These are phyloP conservation scores for Campylomormyrus numenius DNA, from an alignment of 2,113 vertebrate species.

Conservation along the genomic window DNA sequence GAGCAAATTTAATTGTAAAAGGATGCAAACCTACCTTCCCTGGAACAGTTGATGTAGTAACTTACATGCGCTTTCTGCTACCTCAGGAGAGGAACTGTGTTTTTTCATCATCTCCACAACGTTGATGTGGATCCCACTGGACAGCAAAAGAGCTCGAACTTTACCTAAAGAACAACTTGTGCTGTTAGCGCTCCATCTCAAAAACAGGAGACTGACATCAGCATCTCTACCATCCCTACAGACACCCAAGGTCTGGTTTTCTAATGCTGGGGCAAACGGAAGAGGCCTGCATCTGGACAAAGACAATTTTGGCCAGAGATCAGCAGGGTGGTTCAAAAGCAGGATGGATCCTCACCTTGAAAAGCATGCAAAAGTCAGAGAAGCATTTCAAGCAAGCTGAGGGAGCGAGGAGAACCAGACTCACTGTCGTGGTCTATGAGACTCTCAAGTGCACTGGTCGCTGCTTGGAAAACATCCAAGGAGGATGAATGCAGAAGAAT, in stretches of 20 bases:
- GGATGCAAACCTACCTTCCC: constrained; percentile 66
- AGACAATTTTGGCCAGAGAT: not conserved
- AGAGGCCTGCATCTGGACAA: not conserved
- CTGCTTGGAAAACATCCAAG: constrained; percentile 75
- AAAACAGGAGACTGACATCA: not conserved
- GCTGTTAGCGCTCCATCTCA: not conserved
- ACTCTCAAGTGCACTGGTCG: constrained; percentile 70
- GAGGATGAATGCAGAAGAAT: constrained; percentile 83
- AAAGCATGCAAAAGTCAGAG: not conserved
- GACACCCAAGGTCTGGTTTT: not conserved
- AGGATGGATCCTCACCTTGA: not conserved
- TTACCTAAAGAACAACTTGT: constrained; percentile 53
- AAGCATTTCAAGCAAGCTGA: not conserved
- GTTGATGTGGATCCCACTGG: constrained; percentile 86
- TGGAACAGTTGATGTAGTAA: constrained; percentile 77
- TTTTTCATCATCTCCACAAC: constrained; percentile 83
- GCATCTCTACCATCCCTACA: not conserved
- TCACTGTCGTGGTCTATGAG: constrained; percentile 78
- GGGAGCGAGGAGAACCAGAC: constrained; percentile 9
- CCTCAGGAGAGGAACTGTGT: constrained; percentile 62
- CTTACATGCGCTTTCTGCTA: constrained; percentile 75
- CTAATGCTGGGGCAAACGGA: not conserved
- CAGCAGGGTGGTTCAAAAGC: not conserved
- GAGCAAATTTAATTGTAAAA: not conserved
- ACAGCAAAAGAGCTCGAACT: constrained; percentile 71